Base-by-base conservation (phyloP, 2,113 vertebrate genomes). In the Hippopotamus amphibius region DNA sequence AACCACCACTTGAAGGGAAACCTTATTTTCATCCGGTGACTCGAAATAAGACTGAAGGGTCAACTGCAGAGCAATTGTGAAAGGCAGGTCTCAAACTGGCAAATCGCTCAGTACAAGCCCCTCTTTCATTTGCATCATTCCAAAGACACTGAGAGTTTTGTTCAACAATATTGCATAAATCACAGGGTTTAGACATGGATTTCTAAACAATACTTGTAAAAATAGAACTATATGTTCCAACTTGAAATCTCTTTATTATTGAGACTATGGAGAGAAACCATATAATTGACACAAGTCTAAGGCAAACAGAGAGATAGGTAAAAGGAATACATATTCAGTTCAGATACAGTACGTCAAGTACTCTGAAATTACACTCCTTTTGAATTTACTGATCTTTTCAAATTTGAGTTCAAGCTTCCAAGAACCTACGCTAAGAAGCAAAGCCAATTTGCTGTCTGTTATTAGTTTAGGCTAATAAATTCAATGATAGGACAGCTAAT, bases 1-100 rank as follows among this genome's bases (percentile, higher is more conserved):
- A 99, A 99, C 99, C 91, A 98, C 94, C 81, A 97, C 98, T 98
- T 98, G 98, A 98, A 98, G 97, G 98, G 93, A 98, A 98, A 97
- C 96, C 97, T 98, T 98, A 98, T 98, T 98, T 98, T 98, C 97
- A 97, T 98, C 95, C 96, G 93, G 93, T 96, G 98, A 98, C 97
- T 98, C 98, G 97, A 97, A 98, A 98, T 93, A 98, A 96, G 97
- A 96, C 94, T 97, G 87, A 97, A 97, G 98, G 98, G 98, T 98
- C 98, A 98, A 98, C 90, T 95, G 94, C 86, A 97, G 96, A 98
- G 97, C 95, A 97, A 97, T 96, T 89, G 90, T 87, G 95, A 98
- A 95, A 96, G 69, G 94, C 87, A 77, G 92, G 74, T 96, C 92
- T 97, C 97, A 94, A 96, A 93, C 61, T 91, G 96, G 33, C 50